Base-by-base conservation (phyloP, 2,113 vertebrate species). In the Pontoporia blainvillei region DNA sequence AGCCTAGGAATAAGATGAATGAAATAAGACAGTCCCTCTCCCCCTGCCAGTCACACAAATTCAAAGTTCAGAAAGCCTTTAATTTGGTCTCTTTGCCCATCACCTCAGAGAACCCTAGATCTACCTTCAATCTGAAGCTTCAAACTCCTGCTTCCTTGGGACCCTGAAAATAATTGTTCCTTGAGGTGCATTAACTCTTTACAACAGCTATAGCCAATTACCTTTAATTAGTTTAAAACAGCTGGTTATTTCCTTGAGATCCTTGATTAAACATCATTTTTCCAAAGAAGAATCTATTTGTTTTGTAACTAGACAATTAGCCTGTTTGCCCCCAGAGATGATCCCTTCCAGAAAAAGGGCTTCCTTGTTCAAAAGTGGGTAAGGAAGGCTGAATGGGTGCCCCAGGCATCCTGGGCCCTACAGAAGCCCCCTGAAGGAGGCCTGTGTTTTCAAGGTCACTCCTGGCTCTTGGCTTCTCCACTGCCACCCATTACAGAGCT, bases 121-220 rank as follows among this genome's bases (percentile, higher is more conserved):
- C 14, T n/a, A 59, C 49, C 76, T 85, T 91, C 39, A 64, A 5
- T 34, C 34, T 84, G 39, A 67, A 72, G 59, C 20, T 91, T 54
- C 91, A 67, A 78, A 88, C 49, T 34, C 23, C 69, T 71, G 34
- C 21, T 93, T 91, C 57, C 82, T 67, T 88, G 49, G 46, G 41
- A 54, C 97, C 98, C 97, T 97, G 97, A 98, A 98, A 98, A 98
- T 98, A 98, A 98, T 93, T 97, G 95, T 92, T 98, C 97, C 91
- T 97, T 95, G 88, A 92, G 96, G 97, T 95, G 93, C 97, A 98
- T 98, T 98, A 98, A 98, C 96, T 97, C 96, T 98, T 98, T 98
- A 93, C 86, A 98, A 95, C 62, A 98, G 92, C n/a, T n/a, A 96
- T 92, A 98, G 94, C 62, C 39, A 94, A 96, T 92, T 98, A 97